Conservation (phyloP, 2,797 vertebrate species). For the Pteronotus mesoamericanus region DNA sequence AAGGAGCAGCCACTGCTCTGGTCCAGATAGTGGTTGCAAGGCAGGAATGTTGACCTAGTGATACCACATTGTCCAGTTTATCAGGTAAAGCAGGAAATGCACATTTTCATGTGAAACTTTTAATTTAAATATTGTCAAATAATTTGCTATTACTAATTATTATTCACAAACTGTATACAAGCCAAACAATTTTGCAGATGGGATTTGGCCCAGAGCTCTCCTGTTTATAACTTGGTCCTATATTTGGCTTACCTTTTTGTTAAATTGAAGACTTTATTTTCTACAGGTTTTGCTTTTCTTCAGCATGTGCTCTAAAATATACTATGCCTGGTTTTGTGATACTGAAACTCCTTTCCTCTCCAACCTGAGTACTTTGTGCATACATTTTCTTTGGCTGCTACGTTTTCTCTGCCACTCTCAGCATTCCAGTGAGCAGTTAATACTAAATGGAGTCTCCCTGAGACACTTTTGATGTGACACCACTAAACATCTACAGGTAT, state of each 20-base stretch:
- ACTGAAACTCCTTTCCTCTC: constrained; percentile 9
- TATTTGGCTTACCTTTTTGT: not conserved
- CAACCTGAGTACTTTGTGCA: not conserved
- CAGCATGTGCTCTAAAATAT: not conserved
- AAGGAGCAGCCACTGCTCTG: constrained; percentile 49
- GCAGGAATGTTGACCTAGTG: constrained; percentile 67
- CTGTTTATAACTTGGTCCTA: not conserved
- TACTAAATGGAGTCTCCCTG: not conserved
- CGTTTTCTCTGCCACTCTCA: constrained; percentile 3
- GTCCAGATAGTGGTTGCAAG: constrained; percentile 63
- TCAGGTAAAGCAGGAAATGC: constrained; percentile 65
- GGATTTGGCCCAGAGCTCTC: not conserved
- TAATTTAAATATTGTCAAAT: not conserved
- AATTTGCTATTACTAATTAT: not conserved
- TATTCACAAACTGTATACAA: not conserved
- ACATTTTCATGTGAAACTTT: constrained; percentile 36
- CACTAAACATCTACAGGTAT: not conserved
- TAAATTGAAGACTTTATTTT: constrained; percentile 23
- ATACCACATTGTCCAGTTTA: constrained; percentile 54
- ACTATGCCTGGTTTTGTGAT: not conserved
- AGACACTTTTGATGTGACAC: not conserved
- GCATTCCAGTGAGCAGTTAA: not conserved
- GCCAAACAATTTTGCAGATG: not conserved
- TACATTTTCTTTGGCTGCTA: not conserved
- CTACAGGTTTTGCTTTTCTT: constrained; percentile 35